Base-by-base conservation (phyloP, 1,140 invertebrate species). In the Megalonaias nervosa region DNA sequence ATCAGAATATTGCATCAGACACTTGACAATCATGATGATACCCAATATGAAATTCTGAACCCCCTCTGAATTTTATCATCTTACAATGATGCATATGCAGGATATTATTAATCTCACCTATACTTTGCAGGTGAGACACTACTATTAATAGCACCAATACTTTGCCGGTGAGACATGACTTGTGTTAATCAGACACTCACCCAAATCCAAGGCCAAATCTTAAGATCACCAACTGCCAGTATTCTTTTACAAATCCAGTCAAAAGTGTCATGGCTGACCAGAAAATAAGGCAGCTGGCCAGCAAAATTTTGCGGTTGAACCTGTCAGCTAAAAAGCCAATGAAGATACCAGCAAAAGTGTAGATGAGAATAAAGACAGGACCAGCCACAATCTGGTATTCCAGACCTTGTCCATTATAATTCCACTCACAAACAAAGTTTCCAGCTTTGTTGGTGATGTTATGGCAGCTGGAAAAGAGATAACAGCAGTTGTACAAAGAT, bases 351-450 rank as follows among this genome's bases (percentile, higher is more conserved):
- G 94, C 94, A 48, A 98, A 92, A 1, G 97, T 98, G 90, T 96
- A 98, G 31, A 97, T 95, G 15, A 96, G 94, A 83, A 98, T 97
- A 90, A 97, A 98, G 80, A 95, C 95, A 1, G 97, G 97, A 0
- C 97, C 97, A 0, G 97, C 97, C 59, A 98, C 90, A 80, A 98
- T 94, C 92, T 98, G 97, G 90, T 98, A 98, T 84, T 97, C 95
- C 56, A 97, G 92, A 2, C 97, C 97, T 61, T 97, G 92, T 0
- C 97, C 97, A 89, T 97, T 97, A 92, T 97, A 97, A 87, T 95
- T 95, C 96, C 96, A 98, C 85, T 96, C 95, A 89, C 97, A 98
- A 84, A 95, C 95, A 1, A 88, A 80, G 21, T 76, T 26, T 71
- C 16, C 55, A n/a, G 65, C 59, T 21, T 89, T 85, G 38, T n/a